Evolutionary conservation across 2,888 invertebrate species (phyloP), one percentile per base, ranked within the genome.

Genomic region (Plebejus anna): DNA sequence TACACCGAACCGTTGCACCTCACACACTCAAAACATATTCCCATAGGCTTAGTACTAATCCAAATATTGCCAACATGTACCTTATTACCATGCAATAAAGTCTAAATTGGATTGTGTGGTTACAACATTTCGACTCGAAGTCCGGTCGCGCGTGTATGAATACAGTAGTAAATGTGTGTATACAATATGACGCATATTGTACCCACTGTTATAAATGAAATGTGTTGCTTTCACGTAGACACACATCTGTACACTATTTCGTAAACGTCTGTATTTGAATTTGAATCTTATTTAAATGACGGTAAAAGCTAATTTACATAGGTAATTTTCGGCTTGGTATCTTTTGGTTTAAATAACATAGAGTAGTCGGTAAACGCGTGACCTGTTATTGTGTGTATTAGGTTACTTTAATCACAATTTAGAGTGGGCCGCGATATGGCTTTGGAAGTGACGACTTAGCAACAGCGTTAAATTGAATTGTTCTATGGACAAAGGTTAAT

Each of bases 301-400:
- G 0, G 28, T 82, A 85, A 1, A 78, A 82, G 80, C 76, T 22
- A 51, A 75, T 84, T 85, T 86, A 4, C 59, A 7, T 66, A 4
- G 51, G 77, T 70, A 11, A 76, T 76, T 77, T 76, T 82, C 80
- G 75, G 79, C 81, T 82, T 84, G 79, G 77, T 79, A 82, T 84
- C 84, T 85, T 88, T 87, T 83, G 80, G 81, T 84, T 83, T 81
- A 76, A 80, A 79, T 81, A 80, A 84, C 83, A 82, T 81, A 85
- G 84, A 86, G 89, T 89, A 90, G 91, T 90, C 87, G 88, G 92
- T 89, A 91, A 90, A 88, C 88, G 92, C 89, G 89, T 91, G 93
- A 92, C 92, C 92, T 91, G 93, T 93, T 92, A 91, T 91, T 93
- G 92, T 93, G 91, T 93, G 92, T 92, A 92, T 93, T 92, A 90